Evolutionary conservation across 2,888 invertebrate species (phyloP), one percentile per base, ranked within the genome.

Genomic region (Acanthosepion pharaonis): DNA sequence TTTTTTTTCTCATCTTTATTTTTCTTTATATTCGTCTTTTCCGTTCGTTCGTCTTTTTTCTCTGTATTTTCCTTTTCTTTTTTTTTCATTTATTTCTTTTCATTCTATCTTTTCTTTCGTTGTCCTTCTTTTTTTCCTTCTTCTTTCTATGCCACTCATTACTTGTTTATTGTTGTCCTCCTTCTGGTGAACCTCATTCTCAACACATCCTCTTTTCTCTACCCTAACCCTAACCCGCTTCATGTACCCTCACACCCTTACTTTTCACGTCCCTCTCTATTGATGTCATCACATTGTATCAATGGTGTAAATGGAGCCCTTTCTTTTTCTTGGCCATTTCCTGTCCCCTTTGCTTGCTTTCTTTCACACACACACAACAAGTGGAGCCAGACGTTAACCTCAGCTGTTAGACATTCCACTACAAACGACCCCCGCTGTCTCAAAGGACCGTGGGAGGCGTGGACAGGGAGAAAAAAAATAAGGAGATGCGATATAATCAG

Each of bases 281-380:
- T n/a, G 78, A 78, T 78, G 78, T 78, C 78, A 78, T 78, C 78
- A n/a, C n/a, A 78, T 78, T 78, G n/a, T 78, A 33, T 78, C 78
- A 78, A n/a, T 33, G n/a, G n/a, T 78, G 78, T 78, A 78, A 78
- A 78, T 33, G 9, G 78, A 78, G 18, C n/a, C 78, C 78, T 78
- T 78, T 78, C 78, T 78, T 78, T 78, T 33, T n/a, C 78, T 11
- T 15, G 78, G n/a, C 78, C 78, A 78, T 78, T 78, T 78, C 78
- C 78, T 78, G 78, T 78, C 78, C 15, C 33, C 78, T n/a, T 78
- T 78, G n/a, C 78, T n/a, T 33, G 2, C 15, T 78, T 33, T 78
- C n/a, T 78, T 78, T 78, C 78, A 78, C 78, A 78, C n/a, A 78
- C n/a, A 33, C 18, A 78, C 8, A n/a, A 78, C 8, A 78, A 78